Conservation (phyloP, 2,797 vertebrate species). For the Leptoclinus maculatus region DNA sequence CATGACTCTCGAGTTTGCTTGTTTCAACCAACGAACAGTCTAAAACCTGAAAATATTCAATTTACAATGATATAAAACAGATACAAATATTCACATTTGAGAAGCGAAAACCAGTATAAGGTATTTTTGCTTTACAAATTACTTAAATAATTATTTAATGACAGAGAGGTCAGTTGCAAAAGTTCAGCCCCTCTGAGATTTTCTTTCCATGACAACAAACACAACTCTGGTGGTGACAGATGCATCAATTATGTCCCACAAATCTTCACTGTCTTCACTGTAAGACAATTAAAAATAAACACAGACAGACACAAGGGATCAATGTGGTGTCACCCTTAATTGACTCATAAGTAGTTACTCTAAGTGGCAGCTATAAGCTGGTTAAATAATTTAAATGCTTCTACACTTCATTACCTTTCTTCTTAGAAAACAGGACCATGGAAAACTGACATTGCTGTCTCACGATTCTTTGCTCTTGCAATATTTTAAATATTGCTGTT, state of each 20-base stretch:
- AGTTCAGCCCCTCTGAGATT: not conserved
- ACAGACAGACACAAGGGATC: slow-evolving; percentile 52
- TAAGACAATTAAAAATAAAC: slow-evolving; percentile 57
- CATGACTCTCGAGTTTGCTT: not conserved
- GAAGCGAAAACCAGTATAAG: not conserved
- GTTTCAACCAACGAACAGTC: not conserved
- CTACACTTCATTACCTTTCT: not conserved
- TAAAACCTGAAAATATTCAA: not conserved
- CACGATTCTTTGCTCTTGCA: not conserved
- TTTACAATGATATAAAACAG: not conserved
- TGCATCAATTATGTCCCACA: slow-evolving; percentile 11
- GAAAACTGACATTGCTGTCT: not conserved
- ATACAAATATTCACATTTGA: not conserved
- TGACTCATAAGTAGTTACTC: slow-evolving; percentile 53
- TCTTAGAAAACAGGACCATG: not conserved
- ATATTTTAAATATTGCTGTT: not conserved
- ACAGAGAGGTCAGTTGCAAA: slow-evolving; percentile 12
- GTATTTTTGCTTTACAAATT: not conserved
- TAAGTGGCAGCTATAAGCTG: slow-evolving; percentile 39
- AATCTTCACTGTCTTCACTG: slow-evolving; percentile 40
- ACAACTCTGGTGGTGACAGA: not conserved
- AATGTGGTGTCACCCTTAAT: slow-evolving; percentile 44
- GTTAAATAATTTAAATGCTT: slow-evolving; percentile 42
- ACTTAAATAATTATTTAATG: not conserved
- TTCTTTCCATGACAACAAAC: slow-evolving; percentile 9